Base-by-base conservation (phyloP, 2,888 invertebrate genomes). In the Lasioglossum figueresi region DNA sequence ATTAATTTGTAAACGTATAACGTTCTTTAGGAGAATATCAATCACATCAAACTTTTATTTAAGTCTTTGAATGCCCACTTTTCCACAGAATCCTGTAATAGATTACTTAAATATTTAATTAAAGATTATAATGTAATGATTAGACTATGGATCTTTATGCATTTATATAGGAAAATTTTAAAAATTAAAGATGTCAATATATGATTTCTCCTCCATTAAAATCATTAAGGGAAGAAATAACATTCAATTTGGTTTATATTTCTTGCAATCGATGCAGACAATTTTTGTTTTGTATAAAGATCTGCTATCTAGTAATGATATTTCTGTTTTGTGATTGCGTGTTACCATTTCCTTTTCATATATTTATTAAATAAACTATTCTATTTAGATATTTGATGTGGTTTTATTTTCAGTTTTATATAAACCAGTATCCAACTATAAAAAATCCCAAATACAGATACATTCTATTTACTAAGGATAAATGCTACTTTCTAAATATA, bases 311-410 rank as follows among this genome's bases (percentile, higher is more conserved):
- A 40, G 0, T 12, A 40, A 43, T 31, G 19, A 66, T 34, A 66
- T 23, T 37, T 37, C 10, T 68, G 52, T 19, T 23, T 68, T 31
- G 59, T 79, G 3, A 52, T 34, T 23, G 12, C 6, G 43, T 66
- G 43, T 31, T 71, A 40, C 63, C 45, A 59, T 75, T 76, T 83
- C 40, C 34, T 83, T 72, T 16, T 63, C 59, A 76, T 43, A 73
- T 72, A 82, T 40, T 71, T 75, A 71, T 63, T 5, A 27, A 78
- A 78, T 73, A 82, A 82, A 82, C 5, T 73, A 27, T 63, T 37
- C 40, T n/a, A 31, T 37, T 76, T 31, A 48, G 1, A 23, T 63
- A 76, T 48, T 12, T 43, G 31, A 19, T 48, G 12, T 14, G 5
- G 3, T 63, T 63, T 63, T 63, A 63, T 31, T 31, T 14, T 14